Percentiles rank a stretch among this genome's conserved stretches.
These are phyloP conservation scores for Mesocricetus auratus DNA, from an alignment of 2,113 vertebrate species.

Conservation along the genomic window DNA sequence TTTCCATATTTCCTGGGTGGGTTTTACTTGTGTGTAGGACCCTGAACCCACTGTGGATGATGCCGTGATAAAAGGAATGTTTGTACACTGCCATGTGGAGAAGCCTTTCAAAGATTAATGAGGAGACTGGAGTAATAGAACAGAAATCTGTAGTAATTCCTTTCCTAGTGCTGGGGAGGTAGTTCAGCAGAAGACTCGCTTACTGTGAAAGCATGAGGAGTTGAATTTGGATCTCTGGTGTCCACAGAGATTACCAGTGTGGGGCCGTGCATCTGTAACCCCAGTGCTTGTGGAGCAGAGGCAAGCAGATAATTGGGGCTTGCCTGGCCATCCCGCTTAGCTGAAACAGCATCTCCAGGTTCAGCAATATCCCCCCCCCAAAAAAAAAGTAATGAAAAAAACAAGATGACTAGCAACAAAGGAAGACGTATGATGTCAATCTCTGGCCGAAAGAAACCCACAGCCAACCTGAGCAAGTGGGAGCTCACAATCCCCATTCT, in stretches of 20 bases:
- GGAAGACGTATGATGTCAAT: neutral
- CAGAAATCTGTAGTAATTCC: neutral
- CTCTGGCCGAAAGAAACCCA: neutral
- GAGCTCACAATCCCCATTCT: too few species aligned
- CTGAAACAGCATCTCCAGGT: neutral
- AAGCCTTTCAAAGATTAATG: neutral
- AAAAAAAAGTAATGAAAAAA: neutral
- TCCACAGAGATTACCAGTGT: neutral
- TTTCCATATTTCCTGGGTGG: neutral
- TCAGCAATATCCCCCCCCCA: too few species aligned
- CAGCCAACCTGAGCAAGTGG: too few species aligned
- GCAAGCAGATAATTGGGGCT: neutral
- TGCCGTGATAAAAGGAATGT: neutral
- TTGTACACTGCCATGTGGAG: neutral
- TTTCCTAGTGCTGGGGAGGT: too few species aligned
- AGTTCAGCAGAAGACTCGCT: neutral
- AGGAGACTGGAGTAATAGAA: neutral
- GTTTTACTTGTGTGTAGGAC: neutral
- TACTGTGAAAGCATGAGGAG: neutral
- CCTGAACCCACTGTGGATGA: too few species aligned
- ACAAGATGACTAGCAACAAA: neutral
- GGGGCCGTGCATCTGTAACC: neutral
- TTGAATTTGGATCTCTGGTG: neutral
- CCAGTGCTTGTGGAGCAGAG: neutral
- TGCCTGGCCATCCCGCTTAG: neutral